Percentiles rank a stretch among this genome's conserved stretches.
phyloP scores from a whole-genome alignment of 2,113 vertebrate species.

The Pampusana beccarii region DNA sequence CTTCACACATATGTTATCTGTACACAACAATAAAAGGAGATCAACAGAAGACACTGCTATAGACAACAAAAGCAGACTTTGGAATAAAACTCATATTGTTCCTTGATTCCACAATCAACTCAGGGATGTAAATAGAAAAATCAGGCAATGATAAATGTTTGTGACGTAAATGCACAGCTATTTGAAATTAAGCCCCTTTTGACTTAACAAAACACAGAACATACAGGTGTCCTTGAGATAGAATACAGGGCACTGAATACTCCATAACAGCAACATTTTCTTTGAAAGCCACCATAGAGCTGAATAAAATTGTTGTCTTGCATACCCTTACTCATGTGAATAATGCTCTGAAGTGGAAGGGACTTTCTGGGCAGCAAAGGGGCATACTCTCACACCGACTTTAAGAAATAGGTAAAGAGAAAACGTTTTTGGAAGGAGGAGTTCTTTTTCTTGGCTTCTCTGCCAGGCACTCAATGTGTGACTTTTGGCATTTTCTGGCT shows the following conservation, averaged over 20 bases:
- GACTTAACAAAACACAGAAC: background rate
- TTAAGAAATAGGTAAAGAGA: background rate
- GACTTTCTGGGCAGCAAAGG: background rate
- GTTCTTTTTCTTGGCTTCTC: background rate
- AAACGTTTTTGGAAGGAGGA: background rate
- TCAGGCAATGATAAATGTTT: constrained; percentile 4
- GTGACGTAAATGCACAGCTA: constrained; percentile 5
- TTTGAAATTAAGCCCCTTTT: background rate
- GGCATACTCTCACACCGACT: accelerated
- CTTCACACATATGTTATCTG: constrained; percentile 60
- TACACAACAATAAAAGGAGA: constrained; percentile 48
- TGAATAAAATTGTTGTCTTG: background rate
- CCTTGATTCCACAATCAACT: background rate
- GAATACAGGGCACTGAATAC: background rate
- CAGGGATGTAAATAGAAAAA: background rate
- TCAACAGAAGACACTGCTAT: background rate
- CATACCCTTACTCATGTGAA: background rate
- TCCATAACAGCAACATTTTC: background rate
- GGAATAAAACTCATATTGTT: constrained; percentile 36
- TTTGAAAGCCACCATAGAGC: background rate
- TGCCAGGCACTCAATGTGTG: background rate
- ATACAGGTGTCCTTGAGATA: background rate
- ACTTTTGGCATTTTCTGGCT: background rate
- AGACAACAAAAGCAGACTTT: background rate
- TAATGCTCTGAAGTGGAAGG: background rate